These are phyloP conservation scores for Onthophagus sagittarius DNA, from an alignment of 2,888 invertebrate species.

Conservation along the genomic window DNA sequence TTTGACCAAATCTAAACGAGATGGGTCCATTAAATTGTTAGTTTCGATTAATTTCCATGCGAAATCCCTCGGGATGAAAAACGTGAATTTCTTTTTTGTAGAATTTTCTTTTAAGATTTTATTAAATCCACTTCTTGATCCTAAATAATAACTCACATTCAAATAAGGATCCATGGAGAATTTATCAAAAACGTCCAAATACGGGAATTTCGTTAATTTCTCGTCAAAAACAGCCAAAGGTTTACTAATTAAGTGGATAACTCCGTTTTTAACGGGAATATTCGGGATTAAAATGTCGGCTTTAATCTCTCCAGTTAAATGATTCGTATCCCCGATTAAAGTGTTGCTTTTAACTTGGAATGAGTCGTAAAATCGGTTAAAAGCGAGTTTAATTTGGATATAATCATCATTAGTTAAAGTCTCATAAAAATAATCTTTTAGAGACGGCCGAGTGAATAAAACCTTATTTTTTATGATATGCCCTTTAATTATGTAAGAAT, in stretches of 20 bases:
- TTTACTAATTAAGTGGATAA: constrained; percentile 84
- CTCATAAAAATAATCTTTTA: constrained; percentile 66
- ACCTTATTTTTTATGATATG: constrained; percentile 83
- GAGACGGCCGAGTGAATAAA: constrained; percentile 77
- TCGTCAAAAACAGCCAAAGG: constrained; percentile 84
- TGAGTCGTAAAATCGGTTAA: constrained; percentile 50
- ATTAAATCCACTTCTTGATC: constrained; percentile 70
- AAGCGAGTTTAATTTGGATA: constrained; percentile 73
- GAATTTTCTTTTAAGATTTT: constrained; percentile 56
- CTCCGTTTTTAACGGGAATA: constrained; percentile 87
- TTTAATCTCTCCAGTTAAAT: constrained; percentile 73
- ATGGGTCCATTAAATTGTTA: constrained; percentile 60
- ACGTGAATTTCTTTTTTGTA: constrained; percentile 74
- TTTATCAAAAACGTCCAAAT: constrained; percentile 76
- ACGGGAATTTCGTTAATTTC: constrained; percentile 79
- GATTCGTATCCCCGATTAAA: constrained; percentile 67
- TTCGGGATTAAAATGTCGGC: constrained; percentile 82
- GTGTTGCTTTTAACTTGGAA: constrained; percentile 79
- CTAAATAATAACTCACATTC: constrained; percentile 71
- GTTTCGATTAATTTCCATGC: constrained; percentile 63
- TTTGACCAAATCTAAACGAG: constrained; percentile 68
- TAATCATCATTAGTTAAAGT: constrained; percentile 77
- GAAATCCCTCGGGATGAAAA: constrained; percentile 82
- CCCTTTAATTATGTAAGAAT: constrained; percentile 76
- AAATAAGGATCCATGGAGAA: constrained; percentile 79